Conservation (phyloP, 2,888 invertebrate genomes). For the Drosophila cracens region DNA sequence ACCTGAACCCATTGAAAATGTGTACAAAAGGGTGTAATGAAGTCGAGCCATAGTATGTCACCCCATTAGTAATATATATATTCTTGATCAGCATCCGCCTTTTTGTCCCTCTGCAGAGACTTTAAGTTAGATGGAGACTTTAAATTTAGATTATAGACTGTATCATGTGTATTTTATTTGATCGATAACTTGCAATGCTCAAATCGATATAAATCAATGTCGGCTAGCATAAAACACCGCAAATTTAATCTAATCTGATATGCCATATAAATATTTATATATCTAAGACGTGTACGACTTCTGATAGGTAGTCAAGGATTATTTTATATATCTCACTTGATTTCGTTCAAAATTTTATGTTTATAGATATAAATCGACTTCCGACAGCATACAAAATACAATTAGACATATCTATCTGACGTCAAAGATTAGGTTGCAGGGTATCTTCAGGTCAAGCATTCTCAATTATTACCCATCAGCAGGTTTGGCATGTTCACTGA, state of each 20-base stretch:
- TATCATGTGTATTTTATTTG: background rate
- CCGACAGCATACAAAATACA: background rate
- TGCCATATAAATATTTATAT: background rate
- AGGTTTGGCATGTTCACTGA: conserved; percentile 56
- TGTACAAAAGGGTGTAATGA: background rate
- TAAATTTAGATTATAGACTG: background rate
- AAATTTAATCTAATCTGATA: background rate
- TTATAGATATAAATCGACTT: background rate
- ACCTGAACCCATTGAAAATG: background rate
- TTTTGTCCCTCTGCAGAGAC: background rate
- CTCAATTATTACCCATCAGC: background rate
- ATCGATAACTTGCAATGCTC: background rate
- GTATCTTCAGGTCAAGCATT: background rate
- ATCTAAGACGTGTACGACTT: background rate
- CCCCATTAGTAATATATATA: background rate
- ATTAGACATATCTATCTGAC: background rate
- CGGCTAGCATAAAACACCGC: background rate
- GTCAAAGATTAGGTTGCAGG: background rate
- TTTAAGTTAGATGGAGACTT: background rate
- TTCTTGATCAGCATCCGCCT: background rate
- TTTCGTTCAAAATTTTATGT: background rate
- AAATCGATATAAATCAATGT: background rate
- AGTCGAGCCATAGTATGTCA: background rate
- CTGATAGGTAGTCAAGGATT: background rate
- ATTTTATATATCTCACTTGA: background rate